phyloP scores from a whole-genome alignment of 2,888 invertebrate genomes.

The Panzeria rudis region DNA sequence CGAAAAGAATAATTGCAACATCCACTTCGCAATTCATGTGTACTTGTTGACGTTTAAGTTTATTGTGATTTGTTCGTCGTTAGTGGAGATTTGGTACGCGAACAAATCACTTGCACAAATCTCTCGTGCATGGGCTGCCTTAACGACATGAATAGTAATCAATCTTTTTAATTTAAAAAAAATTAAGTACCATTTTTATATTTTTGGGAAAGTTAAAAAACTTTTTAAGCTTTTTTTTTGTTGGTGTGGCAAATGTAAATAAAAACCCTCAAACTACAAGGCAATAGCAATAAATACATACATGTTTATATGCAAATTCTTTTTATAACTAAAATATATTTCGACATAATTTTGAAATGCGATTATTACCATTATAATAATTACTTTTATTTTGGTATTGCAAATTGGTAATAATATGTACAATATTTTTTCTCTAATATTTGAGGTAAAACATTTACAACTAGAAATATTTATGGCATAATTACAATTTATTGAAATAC shows the following conservation, averaged over 20 bases:
- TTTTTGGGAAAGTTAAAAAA: too few species aligned
- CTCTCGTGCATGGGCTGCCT: too few species aligned
- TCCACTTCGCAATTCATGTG: too few species aligned
- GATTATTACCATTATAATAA: slow-evolving; percentile 48
- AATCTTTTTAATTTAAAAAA: too few species aligned
- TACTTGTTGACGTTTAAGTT: too few species aligned
- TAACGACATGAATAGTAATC: too few species aligned
- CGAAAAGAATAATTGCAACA: too few species aligned
- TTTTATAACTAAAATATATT: slow-evolving; percentile 21
- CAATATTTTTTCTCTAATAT: slow-evolving; percentile 18
- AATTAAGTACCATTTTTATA: too few species aligned
- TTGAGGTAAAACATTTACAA: slow-evolving; percentile 51
- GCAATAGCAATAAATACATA: neutral
- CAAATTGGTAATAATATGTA: slow-evolving; percentile 63
- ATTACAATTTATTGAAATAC: slow-evolving; percentile 22
- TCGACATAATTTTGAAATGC: slow-evolving; percentile 20
- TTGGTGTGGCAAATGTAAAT: neutral
- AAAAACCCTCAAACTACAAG: neutral
- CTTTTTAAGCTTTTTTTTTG: too few species aligned
- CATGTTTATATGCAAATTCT: neutral
- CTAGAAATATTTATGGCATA: slow-evolving; percentile 11
- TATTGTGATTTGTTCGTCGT: too few species aligned
- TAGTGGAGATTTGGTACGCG: too few species aligned
- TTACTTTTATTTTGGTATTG: slow-evolving; percentile 51
- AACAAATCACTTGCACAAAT: too few species aligned